Percentiles rank a stretch among this genome's conserved stretches.
phyloP scores from a whole-genome alignment of 2,113 vertebrate genomes.

The Eonycteris spelaea region DNA sequence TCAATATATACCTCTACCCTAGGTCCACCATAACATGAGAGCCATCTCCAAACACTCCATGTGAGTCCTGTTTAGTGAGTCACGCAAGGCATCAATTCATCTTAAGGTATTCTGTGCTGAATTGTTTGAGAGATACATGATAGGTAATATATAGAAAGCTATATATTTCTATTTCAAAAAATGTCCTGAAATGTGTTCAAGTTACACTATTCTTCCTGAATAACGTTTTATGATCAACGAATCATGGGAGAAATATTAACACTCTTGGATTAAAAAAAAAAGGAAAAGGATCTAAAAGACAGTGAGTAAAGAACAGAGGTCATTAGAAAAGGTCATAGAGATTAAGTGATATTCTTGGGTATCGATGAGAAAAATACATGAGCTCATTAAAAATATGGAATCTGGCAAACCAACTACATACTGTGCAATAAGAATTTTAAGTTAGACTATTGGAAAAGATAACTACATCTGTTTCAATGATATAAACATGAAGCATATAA shows the following conservation, averaged over 20 bases:
- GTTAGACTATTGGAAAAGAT: background rate
- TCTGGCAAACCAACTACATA: constrained; percentile 33
- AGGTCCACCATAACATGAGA: background rate
- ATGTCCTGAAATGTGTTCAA: constrained; percentile 48
- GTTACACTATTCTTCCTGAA: constrained; percentile 64
- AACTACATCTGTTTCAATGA: background rate
- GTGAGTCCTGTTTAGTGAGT: background rate
- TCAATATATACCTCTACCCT: background rate
- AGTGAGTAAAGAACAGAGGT: constrained; percentile 77
- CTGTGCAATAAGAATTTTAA: constrained; percentile 11
- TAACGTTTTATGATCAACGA: constrained; percentile 71
- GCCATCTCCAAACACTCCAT: background rate
- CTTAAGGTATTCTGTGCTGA: background rate
- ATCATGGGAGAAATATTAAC: constrained; percentile 70
- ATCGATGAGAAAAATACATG: constrained; percentile 38
- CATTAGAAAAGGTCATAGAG: constrained; percentile 60
- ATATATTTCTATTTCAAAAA: constrained; percentile 60
- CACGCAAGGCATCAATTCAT: background rate
- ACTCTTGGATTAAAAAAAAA: constrained; percentile 44
- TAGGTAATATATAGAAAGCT: background rate
- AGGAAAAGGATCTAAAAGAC: constrained; percentile 61
- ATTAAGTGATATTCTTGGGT: constrained; percentile 71
- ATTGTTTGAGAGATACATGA: background rate
- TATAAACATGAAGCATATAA: background rate
- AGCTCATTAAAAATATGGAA: constrained; percentile 56